Percentiles rank a stretch among this genome's conserved stretches.
These are phyloP conservation scores for Coenonympha arcania DNA, from an alignment of 2,888 invertebrate species.

Conservation along the genomic window DNA sequence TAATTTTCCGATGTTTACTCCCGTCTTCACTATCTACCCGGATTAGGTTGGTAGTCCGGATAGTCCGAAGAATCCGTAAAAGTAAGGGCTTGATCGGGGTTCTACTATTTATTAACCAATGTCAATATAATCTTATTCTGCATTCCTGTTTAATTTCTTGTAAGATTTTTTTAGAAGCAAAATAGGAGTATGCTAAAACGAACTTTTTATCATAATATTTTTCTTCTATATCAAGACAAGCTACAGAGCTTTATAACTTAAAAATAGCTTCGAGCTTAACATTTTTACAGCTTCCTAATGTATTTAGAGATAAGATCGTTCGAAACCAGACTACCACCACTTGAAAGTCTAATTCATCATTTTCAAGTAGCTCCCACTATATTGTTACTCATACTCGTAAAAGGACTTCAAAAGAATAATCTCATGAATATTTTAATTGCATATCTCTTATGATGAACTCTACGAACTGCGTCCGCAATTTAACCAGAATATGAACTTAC, in stretches of 20 bases:
- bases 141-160: too few relatives aligned
- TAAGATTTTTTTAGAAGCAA: too few relatives aligned
- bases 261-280: constrained; percentile 7
- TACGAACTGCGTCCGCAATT: constrained; percentile 29
- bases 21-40: too few relatives aligned
- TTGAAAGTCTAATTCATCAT: constrained; percentile 51
- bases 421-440: constrained; percentile 53
- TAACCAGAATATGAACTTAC: constrained; percentile 25
- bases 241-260: constrained; percentile 1
- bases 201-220: neutral
- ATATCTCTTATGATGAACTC: constrained; percentile 35
- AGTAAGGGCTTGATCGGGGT: too few relatives aligned
- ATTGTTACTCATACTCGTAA: constrained; percentile 40
- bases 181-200: too few relatives aligned
- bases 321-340: constrained; percentile 41
- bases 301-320: constrained; percentile 22
- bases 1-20: too few relatives aligned
- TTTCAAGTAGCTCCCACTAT: constrained; percentile 47
- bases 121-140: too few relatives aligned
- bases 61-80: too few relatives aligned
- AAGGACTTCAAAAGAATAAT: constrained; percentile 34
- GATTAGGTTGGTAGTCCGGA: too few relatives aligned
- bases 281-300: constrained; percentile 26
- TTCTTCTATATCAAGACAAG: neutral
- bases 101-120: too few relatives aligned